These are phyloP conservation scores for Lepus oiostolus DNA, from an alignment of 2,797 vertebrate species.

Conservation along the genomic window DNA sequence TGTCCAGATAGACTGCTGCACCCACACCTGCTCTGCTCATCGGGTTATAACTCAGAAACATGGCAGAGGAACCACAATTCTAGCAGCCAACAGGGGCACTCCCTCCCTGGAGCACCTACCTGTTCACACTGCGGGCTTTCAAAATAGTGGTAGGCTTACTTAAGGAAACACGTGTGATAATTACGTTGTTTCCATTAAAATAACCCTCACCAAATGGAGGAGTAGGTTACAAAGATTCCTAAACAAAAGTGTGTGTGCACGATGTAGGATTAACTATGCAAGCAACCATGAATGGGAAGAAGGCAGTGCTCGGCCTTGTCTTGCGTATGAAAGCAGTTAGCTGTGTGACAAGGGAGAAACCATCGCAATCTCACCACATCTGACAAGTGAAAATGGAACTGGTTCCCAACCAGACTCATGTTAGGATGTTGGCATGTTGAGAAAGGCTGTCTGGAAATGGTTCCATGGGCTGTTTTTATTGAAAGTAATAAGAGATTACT, in stretches of 20 bases:
- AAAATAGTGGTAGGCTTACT: background rate
- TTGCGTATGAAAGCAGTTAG: slow-evolving; percentile 44
- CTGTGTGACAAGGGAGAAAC: background rate
- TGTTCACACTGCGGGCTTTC: background rate
- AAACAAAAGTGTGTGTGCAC: background rate
- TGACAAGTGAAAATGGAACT: slow-evolving; percentile 12
- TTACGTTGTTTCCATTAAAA: slow-evolving; percentile 24
- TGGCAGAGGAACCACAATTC: background rate
- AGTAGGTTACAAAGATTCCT: background rate
- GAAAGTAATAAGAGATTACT: background rate
- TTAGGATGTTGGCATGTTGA: background rate
- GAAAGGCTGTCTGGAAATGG: background rate
- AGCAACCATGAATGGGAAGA: background rate
- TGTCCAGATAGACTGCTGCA: background rate
- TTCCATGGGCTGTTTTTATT: slow-evolving; percentile 34
- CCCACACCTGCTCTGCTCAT: background rate
- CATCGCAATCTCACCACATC: background rate
- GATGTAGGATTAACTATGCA: background rate
- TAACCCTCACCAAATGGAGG: background rate
- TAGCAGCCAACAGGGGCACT: accelerated
- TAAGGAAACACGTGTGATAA: background rate
- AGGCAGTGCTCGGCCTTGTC: background rate
- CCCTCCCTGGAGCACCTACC: no score
- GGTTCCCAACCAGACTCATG: slow-evolving; percentile 29
- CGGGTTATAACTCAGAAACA: background rate